Evolutionary conservation across 23 tunicate genomes (phyloP), one percentile per base, ranked within the genome.

Genomic region (Trididemnum miniatum): DNA sequence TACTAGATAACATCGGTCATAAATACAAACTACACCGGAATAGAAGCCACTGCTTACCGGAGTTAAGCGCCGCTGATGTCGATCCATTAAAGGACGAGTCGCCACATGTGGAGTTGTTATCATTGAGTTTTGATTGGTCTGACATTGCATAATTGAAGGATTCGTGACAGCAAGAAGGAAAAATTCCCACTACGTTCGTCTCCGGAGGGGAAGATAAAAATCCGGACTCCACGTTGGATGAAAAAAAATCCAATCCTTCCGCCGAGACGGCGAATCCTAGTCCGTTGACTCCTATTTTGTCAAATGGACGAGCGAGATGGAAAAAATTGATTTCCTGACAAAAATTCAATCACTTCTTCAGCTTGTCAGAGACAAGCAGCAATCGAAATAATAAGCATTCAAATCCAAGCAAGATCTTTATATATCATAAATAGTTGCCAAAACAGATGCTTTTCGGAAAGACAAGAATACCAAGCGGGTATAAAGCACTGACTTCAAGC

Each of bases 251-350:
- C 59, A 80, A 23, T 65, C 33, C 60, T 25, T 35, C 84, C 76
- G 84, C 84, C 36, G 66, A 24, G 35, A 28, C 62, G 54, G 76
- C 84, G 84, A 76, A 5, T 65, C 34, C 22, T n/a, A 80, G 65
- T 33, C 38, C 49, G 76, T 80, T 65, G 24, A 80, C 76, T 35
- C 84, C 84, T 35, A 80, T 80, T 29, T 80, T 80, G 84, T 31
- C 83, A 50, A 34, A 32, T 59, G 44, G 4, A 62, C 5, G 67
- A 62, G n/a, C n/a, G n/a, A n/a, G n/a, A n/a, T n/a, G n/a, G n/a
- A n/a, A n/a, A n/a, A n/a, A n/a, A n/a, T n/a, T n/a, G n/a, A n/a
- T n/a, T n/a, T n/a, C n/a, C n/a, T n/a, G n/a, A n/a, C n/a, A n/a
- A n/a, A n/a, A n/a, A n/a, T n/a, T n/a, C n/a, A n/a, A n/a, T n/a